Evolutionary conservation across 2,113 vertebrate species (phyloP).

Genomic region (Pollachius pollachius): DNA sequence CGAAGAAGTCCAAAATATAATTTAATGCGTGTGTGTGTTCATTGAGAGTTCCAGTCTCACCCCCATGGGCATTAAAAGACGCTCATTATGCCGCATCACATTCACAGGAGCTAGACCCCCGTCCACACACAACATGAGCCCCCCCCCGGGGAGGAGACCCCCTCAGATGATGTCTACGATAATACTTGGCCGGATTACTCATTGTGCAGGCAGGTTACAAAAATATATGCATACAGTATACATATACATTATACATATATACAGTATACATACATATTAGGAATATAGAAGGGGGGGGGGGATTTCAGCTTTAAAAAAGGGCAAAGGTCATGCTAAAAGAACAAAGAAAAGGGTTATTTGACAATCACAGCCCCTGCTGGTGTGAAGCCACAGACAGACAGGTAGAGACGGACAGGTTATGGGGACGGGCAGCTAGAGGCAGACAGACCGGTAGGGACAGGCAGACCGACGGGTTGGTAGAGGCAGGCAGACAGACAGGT

Average conservation of each 20-base stretch:
- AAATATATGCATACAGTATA: constrained; percentile 50
- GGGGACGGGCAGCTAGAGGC: constrained; percentile 29
- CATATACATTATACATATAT: constrained; percentile 8
- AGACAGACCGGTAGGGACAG: constrained; percentile 45
- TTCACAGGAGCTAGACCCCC: constrained; percentile 25
- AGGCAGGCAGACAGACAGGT: too few species aligned
- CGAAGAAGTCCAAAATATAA: constrained; percentile 16
- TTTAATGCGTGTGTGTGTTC: too few species aligned
- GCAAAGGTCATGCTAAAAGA: constrained; percentile 31
- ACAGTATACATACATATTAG: constrained; percentile 1
- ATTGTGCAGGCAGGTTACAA: constrained; percentile 67
- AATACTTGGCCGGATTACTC: constrained; percentile 67
- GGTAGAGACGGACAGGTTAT: constrained; percentile 6
- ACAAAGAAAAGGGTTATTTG: constrained; percentile 43
- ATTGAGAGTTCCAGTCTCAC: constrained; percentile 18
- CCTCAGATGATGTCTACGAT: constrained; percentile 53
- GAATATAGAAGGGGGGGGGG: constrained; percentile 33
- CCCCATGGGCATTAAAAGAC: constrained; percentile 14
- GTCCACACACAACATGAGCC: background rate
- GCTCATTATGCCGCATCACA: constrained; percentile 49
- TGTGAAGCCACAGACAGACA: constrained; percentile 61
- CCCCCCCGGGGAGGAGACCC: constrained; percentile 10
- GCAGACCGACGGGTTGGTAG: too few species aligned
- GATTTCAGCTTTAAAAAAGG: constrained; percentile 1
- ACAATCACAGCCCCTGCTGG: constrained; percentile 51